Conservation (phyloP, 2,888 invertebrate genomes). For the Phanerotoma sp. region DNA sequence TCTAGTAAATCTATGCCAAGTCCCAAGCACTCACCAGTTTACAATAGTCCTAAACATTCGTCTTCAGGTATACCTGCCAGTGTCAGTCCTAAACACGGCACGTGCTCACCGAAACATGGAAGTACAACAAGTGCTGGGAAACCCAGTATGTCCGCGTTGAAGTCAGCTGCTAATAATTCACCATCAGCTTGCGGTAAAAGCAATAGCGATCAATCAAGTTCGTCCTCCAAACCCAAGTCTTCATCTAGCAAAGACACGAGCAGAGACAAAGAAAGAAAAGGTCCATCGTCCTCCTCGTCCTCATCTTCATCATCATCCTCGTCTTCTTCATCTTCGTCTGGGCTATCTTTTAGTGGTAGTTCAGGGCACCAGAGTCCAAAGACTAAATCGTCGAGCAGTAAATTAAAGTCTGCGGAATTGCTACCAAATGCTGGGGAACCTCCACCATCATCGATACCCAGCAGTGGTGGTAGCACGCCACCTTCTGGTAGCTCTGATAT, state of each 20-base stretch:
- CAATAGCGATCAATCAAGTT: constrained; percentile 35
- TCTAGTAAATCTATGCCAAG: constrained; percentile 64
- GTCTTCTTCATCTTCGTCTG: constrained; percentile 26
- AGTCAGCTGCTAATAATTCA: constrained; percentile 70
- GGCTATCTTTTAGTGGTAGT: constrained; percentile 48
- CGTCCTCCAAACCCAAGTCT: constrained; percentile 39
- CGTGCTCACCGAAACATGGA: constrained; percentile 78
- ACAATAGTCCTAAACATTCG: constrained; percentile 71
- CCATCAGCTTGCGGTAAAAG: constrained; percentile 59
- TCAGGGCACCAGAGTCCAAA: constrained; percentile 68
- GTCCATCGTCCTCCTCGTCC: constrained; percentile 41
- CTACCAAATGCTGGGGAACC: constrained; percentile 55
- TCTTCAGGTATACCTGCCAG: constrained; percentile 65
- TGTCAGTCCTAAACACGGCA: constrained; percentile 74
- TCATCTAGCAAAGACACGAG: constrained; percentile 38
- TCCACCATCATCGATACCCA: constrained; percentile 39
- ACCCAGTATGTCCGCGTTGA: constrained; percentile 85
- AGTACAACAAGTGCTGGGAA: constrained; percentile 74
- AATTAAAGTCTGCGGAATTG: constrained; percentile 70
- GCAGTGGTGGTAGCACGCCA: constrained; percentile 55
- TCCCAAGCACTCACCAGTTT: constrained; percentile 76
- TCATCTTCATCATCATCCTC: constrained; percentile 41
- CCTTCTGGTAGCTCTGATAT: constrained; percentile 64
- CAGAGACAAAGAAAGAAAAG: constrained; percentile 58
- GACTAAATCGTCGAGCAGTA: constrained; percentile 66